Conservation (phyloP, 1,140 invertebrate species). For the Coptotermes formosanus region DNA sequence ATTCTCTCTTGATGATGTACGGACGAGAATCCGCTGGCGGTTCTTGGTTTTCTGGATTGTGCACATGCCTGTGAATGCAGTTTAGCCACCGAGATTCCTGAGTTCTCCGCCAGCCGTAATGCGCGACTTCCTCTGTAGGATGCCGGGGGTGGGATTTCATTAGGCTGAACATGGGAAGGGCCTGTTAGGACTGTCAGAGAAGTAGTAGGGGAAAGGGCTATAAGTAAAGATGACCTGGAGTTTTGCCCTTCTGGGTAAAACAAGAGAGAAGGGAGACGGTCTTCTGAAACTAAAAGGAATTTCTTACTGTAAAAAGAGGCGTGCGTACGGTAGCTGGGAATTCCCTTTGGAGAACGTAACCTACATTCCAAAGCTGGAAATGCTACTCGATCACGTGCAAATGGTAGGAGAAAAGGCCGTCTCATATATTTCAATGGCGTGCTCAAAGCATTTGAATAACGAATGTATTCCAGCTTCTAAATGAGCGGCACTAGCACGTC, state of each 20-base stretch:
- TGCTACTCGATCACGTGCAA: not conserved
- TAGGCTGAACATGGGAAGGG: not conserved
- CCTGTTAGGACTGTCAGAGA: slow-evolving; percentile 6
- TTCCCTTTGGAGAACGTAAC: not conserved
- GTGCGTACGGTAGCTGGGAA: not conserved
- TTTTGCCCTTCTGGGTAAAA: not conserved
- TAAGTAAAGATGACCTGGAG: not conserved
- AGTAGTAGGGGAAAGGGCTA: not conserved
- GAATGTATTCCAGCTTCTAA: not conserved
- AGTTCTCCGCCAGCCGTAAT: not conserved
- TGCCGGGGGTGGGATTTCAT: not conserved
- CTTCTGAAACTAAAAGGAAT: not conserved
- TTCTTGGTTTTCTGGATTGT: not conserved
- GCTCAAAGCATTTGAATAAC: not conserved
- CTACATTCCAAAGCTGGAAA: not conserved
- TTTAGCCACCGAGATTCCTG: not conserved
- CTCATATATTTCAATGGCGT: not conserved
- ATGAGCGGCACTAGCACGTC: not conserved
- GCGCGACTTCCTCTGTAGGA: not conserved
- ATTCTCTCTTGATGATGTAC: not conserved
- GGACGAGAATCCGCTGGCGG: not conserved
- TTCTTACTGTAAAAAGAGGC: slow-evolving; percentile 16
- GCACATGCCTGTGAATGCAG: not conserved
- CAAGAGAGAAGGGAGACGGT: not conserved
- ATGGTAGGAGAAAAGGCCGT: not conserved